A percentile compares a stretch with the other conserved stretches of the same genome.
Evolutionary conservation across 2,888 invertebrate species (phyloP).

Genomic region (Pachymerium ferrugineum): DNA sequence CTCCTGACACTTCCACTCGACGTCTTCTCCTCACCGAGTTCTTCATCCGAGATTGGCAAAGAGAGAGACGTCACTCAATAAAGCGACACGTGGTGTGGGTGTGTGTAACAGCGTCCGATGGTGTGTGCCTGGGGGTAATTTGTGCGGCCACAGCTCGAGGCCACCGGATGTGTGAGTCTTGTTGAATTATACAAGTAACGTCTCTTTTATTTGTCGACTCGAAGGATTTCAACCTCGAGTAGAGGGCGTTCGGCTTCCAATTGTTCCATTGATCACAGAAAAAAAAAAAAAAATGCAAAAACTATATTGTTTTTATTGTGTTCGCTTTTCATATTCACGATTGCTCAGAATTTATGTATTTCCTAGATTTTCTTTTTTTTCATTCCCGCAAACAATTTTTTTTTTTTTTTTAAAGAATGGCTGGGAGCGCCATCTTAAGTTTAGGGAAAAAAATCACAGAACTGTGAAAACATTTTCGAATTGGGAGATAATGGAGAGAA

Average conservation of each 20-base stretch:
- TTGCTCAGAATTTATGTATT: too few species aligned
- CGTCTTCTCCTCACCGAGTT: background rate
- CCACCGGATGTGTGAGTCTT: background rate
- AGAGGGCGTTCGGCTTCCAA: background rate
- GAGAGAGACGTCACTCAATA: constrained; percentile 16
- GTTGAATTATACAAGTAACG: constrained; percentile 6
- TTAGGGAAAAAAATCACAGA: too few species aligned
- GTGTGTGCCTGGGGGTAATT: background rate
- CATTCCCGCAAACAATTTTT: too few species aligned
- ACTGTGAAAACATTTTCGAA: too few species aligned
- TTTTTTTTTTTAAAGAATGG: too few species aligned
- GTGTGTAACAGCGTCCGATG: background rate
- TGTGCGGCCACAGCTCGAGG: background rate
- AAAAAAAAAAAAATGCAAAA: too few species aligned
- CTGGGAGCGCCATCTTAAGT: too few species aligned
- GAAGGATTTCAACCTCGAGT: background rate
- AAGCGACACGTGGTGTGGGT: background rate
- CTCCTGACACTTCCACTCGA: constrained; percentile 17
- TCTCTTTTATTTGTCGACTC: background rate
- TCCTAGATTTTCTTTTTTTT: too few species aligned
- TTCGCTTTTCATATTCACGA: too few species aligned
- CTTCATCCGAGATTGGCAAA: constrained; percentile 4
- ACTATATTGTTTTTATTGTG: too few species aligned
- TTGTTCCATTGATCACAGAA: background rate
- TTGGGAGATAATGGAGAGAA: too few species aligned